These are phyloP conservation scores for Flexamia atlantica DNA, from an alignment of 2,888 invertebrate genomes.

Conservation along the genomic window DNA sequence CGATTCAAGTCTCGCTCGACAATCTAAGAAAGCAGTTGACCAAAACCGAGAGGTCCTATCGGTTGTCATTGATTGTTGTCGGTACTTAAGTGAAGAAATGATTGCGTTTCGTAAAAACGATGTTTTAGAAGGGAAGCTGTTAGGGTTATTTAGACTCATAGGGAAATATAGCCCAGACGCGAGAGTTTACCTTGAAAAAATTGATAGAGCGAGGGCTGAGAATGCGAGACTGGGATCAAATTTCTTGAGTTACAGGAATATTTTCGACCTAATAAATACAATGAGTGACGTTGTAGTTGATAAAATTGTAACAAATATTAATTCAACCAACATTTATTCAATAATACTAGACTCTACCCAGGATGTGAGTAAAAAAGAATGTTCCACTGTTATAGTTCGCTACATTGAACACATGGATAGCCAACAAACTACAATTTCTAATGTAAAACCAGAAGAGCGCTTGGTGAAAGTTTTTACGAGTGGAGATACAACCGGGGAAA, in stretches of 20 bases:
- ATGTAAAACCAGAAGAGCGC: slow-evolving; percentile 46
- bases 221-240: not conserved
- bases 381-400: slow-evolving; percentile 45
- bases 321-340: slow-evolving; percentile 38
- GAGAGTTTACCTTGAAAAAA: slow-evolving; percentile 44
- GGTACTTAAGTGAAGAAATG: no score
- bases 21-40: slow-evolving; percentile 10
- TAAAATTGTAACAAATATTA: slow-evolving; percentile 11
- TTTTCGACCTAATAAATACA: slow-evolving; percentile 4
- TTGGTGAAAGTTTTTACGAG: slow-evolving; percentile 47
- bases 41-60: slow-evolving; percentile 40
- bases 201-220: not conserved
- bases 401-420: slow-evolving; percentile 21
- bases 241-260: slow-evolving; percentile 53
- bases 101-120: slow-evolving; percentile 19
- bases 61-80: slow-evolving; percentile 37
- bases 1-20: not conserved
- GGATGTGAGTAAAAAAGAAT: slow-evolving; percentile 58
- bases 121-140: not conserved
- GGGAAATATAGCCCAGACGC: slow-evolving; percentile 48
- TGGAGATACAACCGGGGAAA: slow-evolving; percentile 54
- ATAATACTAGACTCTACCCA: slow-evolving; percentile 51
- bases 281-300: slow-evolving; percentile 26
- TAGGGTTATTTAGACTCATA: slow-evolving; percentile 8
- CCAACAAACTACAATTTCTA: not conserved